Base-by-base conservation (phyloP, 2,888 invertebrate species). In the Spodoptera exigua region DNA sequence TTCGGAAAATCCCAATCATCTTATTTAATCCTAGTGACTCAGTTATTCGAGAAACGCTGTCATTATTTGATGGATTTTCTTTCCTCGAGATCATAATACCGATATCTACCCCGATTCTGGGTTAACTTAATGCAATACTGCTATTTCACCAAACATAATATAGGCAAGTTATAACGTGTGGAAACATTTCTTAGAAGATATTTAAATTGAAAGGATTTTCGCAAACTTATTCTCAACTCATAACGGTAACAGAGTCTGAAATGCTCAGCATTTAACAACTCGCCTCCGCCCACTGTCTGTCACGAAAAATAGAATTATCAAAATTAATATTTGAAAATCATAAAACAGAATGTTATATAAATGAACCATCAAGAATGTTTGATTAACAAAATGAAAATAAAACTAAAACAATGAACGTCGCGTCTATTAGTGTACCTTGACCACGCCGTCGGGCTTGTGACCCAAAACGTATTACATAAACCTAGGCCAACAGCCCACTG, bases 381-480 rank as follows among this genome's bases (percentile, higher is more conserved):
- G 9, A 41, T 48, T 27, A 27, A 11, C 47, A 17, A 56, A 34
- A 35, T 27, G 2, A 14, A 47, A 17, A 27, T 36, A 16, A 16
- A 37, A 34, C 41, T 7, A 14, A 49, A 16, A 59, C 41, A 61
- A 58, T 39, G 59, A 73, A 80, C 68, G 66, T 58, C 69, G 64
- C 43, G 71, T 59, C 59, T 62, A 49, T 11, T 67, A 47, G 58
- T 51, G 65, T 58, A 49, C 70, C 77, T 76, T 76, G 75, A 70
- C 70, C 54, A 69, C 74, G 73, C 64, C 74, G 40, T 59, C 75
- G 62, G 71, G 76, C 74, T 77, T 72, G 53, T 64, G 78, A 71
- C 76, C 81, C 73, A 82, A 61, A 78, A 83, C 67, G 65, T 69
- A 74, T 85, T 86, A 86, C 79, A 83, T 86, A 84, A 85, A 81